Conservation (phyloP, 2,888 invertebrate genomes). For the Aporophyla nigra region DNA sequence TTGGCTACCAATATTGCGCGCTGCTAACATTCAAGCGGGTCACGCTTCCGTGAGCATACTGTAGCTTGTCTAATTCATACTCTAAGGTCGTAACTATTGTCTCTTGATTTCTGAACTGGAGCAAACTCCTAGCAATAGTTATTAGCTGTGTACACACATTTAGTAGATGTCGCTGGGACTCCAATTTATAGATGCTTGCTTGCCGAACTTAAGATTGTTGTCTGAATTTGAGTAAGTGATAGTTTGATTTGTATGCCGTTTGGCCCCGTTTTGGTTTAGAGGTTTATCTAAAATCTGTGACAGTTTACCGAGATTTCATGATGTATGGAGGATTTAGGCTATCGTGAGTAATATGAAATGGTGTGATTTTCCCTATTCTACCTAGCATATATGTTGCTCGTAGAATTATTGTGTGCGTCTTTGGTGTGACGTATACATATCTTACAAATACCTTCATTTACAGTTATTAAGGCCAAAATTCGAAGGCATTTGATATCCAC, state of each 20-base stretch:
- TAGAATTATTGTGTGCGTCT: background rate
- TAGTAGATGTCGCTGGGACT: slow-evolving; percentile 43
- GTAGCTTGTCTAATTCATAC: slow-evolving; percentile 46
- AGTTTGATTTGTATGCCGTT: slow-evolving; percentile 43
- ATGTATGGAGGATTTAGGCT: background rate
- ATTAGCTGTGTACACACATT: slow-evolving; percentile 52
- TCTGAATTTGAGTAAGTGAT: slow-evolving; percentile 46
- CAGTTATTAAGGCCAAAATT: too few relatives aligned
- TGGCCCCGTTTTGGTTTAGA: background rate
- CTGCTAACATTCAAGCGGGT: slow-evolving; percentile 10
- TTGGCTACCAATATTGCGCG: background rate
- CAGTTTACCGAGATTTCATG: background rate
- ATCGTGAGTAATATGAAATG: background rate
- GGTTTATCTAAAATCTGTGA: background rate
- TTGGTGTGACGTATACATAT: background rate
- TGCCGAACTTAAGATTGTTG: slow-evolving; percentile 50
- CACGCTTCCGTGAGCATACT: slow-evolving; percentile 30
- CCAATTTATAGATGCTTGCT: slow-evolving; percentile 60
- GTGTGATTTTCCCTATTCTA: background rate
- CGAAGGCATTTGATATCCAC: too few relatives aligned
- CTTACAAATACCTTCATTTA: background rate
- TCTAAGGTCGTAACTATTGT: slow-evolving; percentile 44
- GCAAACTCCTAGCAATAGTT: slow-evolving; percentile 62
- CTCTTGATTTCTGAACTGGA: slow-evolving; percentile 65
- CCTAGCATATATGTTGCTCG: rapidly evolving